Conservation (phyloP, 2,113 vertebrate species). For the Anguilla rostrata region DNA sequence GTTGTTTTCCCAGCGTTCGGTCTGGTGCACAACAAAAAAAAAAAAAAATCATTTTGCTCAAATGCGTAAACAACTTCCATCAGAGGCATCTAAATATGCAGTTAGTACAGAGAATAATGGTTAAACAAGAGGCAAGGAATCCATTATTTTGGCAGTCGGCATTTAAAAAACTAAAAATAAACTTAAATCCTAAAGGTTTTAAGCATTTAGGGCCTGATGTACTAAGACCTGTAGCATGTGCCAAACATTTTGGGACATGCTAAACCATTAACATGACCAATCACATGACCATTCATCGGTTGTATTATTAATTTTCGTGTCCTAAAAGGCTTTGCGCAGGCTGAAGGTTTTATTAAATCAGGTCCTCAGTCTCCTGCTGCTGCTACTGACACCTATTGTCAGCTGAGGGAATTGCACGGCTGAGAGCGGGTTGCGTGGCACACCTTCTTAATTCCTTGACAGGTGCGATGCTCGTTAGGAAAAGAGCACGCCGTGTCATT, state of each 20-base stretch:
- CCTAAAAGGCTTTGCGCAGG: too few species aligned
- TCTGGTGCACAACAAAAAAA: not conserved
- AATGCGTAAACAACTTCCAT: not conserved
- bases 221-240: too few species aligned
- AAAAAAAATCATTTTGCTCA: not conserved
- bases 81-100: not conserved
- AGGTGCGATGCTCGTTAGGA: not conserved
- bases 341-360: too few species aligned
- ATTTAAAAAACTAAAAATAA: not conserved
- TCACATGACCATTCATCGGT: too few species aligned
- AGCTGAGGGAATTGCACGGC: constrained; percentile 28
- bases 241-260: too few species aligned
- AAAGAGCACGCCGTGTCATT: not conserved
- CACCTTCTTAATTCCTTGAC: not conserved
- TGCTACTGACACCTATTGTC: constrained; percentile 46
- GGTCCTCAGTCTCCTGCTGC: constrained; percentile 9
- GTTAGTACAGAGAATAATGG: too few species aligned
- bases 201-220: not conserved
- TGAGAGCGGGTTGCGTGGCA: not conserved
- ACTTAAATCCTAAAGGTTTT: not conserved
- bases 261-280: too few species aligned
- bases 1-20: not conserved
- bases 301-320: too few species aligned
- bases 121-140: not conserved
- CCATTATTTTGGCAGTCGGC: not conserved